Conservation (phyloP, 2,888 invertebrate species). For the Calameuta idolon region DNA sequence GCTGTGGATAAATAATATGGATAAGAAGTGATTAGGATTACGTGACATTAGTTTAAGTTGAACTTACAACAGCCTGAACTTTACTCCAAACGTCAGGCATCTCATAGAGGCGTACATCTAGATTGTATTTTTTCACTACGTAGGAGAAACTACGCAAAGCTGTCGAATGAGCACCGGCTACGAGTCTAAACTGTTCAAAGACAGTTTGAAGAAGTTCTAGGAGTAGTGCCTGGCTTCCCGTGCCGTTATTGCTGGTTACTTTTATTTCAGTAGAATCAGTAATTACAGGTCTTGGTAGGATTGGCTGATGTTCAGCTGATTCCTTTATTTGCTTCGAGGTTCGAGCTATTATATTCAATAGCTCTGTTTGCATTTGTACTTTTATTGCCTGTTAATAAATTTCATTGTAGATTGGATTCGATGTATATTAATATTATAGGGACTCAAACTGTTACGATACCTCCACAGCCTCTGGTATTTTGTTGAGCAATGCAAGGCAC, state of each 20-base stretch:
- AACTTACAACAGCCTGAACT: slow-evolving; percentile 86
- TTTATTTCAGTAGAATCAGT: slow-evolving; percentile 27
- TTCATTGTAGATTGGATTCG: background rate
- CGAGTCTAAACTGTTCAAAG: slow-evolving; percentile 85
- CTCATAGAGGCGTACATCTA: slow-evolving; percentile 74
- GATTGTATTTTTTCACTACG: slow-evolving; percentile 72
- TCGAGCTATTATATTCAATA: slow-evolving; percentile 82
- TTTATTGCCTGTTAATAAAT: slow-evolving; percentile 76
- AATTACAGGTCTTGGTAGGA: slow-evolving; percentile 10
- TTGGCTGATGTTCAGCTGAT: slow-evolving; percentile 32
- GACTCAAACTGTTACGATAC: slow-evolving; percentile 63
- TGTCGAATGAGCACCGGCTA: slow-evolving; percentile 81
- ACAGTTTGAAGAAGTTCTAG: slow-evolving; percentile 79
- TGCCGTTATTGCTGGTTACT: slow-evolving; percentile 33
- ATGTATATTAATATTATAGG: slow-evolving; percentile 5
- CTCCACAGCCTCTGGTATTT: slow-evolving; percentile 88
- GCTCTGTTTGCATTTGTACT: slow-evolving; percentile 84
- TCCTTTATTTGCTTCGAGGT: slow-evolving; percentile 79
- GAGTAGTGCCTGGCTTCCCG: slow-evolving; percentile 65
- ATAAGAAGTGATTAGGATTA: background rate
- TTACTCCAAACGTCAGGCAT: slow-evolving; percentile 89
- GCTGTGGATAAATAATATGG: slow-evolving; percentile 67
- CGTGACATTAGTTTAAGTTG: background rate
- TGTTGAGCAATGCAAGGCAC: slow-evolving; percentile 85
- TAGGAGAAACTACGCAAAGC: slow-evolving; percentile 76